phyloP scores from a whole-genome alignment of 2,888 invertebrate species.

The Ichneumoninae sp. region DNA sequence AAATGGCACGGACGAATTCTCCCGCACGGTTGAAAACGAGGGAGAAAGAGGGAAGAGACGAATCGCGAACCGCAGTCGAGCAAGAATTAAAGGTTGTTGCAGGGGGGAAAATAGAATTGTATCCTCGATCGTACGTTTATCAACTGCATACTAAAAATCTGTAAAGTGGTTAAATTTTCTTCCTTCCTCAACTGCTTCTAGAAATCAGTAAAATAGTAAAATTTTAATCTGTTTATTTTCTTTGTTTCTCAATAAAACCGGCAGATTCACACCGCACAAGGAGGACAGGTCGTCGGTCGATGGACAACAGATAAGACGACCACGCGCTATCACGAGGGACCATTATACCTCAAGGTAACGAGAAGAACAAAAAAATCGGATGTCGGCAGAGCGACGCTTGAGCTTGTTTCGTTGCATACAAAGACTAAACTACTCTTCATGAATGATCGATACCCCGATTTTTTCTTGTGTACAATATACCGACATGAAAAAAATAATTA shows the following conservation, averaged over 20 bases:
- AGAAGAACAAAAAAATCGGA: neutral
- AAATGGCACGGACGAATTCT: conserved; percentile 47
- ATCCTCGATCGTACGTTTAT: conserved; percentile 18
- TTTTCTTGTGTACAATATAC: neutral
- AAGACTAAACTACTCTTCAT: neutral
- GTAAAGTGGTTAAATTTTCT: neutral
- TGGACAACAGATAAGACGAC: conserved; percentile 76
- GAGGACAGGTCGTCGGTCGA: conserved; percentile 78
- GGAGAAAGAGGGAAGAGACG: conserved; percentile 3
- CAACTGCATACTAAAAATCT: conserved; percentile 20
- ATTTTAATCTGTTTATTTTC: conserved; percentile 9
- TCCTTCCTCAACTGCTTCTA: neutral
- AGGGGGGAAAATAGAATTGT: neutral
- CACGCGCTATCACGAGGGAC: conserved; percentile 79
- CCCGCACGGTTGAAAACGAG: conserved; percentile 44
- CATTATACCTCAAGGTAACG: conserved; percentile 81
- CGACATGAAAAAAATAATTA: neutral
- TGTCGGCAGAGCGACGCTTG: neutral
- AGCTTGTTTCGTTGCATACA: neutral
- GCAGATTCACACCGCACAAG: conserved; percentile 70
- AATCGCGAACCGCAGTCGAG: conserved; percentile 20
- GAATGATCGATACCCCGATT: neutral
- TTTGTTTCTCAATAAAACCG: conserved; percentile 31
- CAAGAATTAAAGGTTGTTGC: conserved; percentile 29
- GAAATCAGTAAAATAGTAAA: neutral